Evolutionary conservation across 1,140 invertebrate genomes (phyloP), one percentile per base, ranked within the genome.

Genomic region (Adelges cooleyi): DNA sequence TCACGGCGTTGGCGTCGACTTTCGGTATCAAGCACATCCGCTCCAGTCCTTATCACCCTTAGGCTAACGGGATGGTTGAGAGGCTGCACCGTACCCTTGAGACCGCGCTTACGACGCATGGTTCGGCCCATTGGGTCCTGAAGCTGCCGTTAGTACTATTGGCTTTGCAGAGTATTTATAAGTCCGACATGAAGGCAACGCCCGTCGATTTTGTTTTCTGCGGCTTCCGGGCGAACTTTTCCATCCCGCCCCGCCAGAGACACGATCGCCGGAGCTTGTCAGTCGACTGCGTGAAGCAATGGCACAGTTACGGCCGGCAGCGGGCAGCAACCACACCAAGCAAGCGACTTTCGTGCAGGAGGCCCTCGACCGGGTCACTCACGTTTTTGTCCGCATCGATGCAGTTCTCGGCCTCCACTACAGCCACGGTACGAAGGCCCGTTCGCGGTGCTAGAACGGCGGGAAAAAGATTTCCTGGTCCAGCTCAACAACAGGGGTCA

Each of bases 11-110:
- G 13, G 23, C 15, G 13, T 13, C 4, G 1, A 33, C 27, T 0
- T 42, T 66, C 23, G 65, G 65, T 3, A 53, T 42, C 10, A 3
- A n/a, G 11, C 20, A 50, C 22, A 18, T 59, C 4, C 1, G 69
- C 22, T 77, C 75, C 0, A 75, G 76, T 0, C 66, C 74, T 1
- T 77, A 72, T 53, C 71, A 75, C 23, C 74, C 71, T 5, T 67
- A 69, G 11, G 17, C 72, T 0, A 77, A 77, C 51, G 74, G 73
- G 1, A 48, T 54, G 38, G 36, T 67, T 2, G 44, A 67, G 29
- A 1, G 66, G 8, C 49, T 72, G 3, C 77, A 80, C 69, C 66
- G 75, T 1, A 65, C 71, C 42, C 66, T 80, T 13, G 77, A 80
- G 67, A 50, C 71, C 17, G 68, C 75, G 1, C 51, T 77, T n/a